Percentiles rank a stretch among this genome's conserved stretches.
Conservation (phyloP, 2,113 vertebrate species). For the Coptodon bakossiorum region DNA sequence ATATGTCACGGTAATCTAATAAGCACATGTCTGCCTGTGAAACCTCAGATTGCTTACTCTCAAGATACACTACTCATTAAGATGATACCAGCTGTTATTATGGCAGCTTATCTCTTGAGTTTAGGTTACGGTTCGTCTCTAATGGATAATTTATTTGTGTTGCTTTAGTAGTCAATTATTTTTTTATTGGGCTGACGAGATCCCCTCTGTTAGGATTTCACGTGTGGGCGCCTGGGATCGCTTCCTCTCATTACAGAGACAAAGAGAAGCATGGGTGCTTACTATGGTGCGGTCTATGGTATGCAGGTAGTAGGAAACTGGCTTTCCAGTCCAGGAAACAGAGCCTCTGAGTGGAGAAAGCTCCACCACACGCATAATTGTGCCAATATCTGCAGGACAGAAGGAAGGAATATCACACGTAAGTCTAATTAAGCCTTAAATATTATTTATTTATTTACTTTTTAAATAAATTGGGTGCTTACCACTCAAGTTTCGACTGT, state of each 20-base stretch:
- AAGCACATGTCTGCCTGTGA: neutral
- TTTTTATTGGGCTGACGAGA: neutral
- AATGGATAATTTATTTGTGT: neutral
- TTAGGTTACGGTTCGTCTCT: neutral
- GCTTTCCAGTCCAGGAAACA: constrained; percentile 98
- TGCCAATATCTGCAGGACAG: constrained; percentile 86
- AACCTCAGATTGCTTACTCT: neutral
- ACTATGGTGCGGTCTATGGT: constrained; percentile 99
- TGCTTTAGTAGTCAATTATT: neutral
- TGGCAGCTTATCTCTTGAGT: neutral
- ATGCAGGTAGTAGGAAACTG: constrained; percentile 98
- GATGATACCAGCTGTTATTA: neutral
- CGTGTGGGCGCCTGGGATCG: neutral
- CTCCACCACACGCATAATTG: constrained; percentile 99
- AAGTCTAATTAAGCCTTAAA: neutral
- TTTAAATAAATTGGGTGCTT: constrained; percentile 27
- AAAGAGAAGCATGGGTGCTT: constrained; percentile 56
- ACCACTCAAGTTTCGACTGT: constrained; percentile 99
- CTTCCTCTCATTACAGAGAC: neutral
- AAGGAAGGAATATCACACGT: neutral
- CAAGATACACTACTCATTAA: constrained; percentile 4
- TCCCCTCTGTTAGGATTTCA: neutral
- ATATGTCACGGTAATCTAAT: neutral
- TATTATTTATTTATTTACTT: neutral
- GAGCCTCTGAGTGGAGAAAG: constrained; percentile 95